These are phyloP conservation scores for Drosophila anomalipes DNA, from an alignment of 2,888 invertebrate genomes.

Conservation along the genomic window DNA sequence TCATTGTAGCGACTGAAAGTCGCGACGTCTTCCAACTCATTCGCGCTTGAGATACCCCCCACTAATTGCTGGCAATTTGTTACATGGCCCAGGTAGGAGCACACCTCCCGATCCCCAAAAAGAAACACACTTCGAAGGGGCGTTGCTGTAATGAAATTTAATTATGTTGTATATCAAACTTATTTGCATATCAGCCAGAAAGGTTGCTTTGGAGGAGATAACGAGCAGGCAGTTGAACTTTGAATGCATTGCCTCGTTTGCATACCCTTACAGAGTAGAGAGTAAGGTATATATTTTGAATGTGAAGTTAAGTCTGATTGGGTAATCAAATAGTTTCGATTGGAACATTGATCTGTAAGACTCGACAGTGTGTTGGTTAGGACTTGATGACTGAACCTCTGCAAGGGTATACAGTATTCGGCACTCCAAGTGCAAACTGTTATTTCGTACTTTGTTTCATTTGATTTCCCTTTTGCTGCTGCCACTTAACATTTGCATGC, in stretches of 20 bases:
- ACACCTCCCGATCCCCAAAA: conserved; percentile 14
- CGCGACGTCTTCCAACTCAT: conserved; percentile 27
- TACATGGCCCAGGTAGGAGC: conserved; percentile 55
- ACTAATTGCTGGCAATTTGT: conserved; percentile 80
- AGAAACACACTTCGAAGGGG: conserved; percentile 53
- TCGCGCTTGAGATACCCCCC: conserved; percentile 44
- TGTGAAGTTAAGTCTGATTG: not conserved
- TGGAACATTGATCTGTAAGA: not conserved
- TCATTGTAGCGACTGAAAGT: conserved; percentile 22
- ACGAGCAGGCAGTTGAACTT: conserved; percentile 35
- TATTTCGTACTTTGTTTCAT: conserved; percentile 8
- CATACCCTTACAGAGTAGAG: not conserved
- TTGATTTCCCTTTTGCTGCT: conserved; percentile 5
- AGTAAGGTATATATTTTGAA: not conserved
- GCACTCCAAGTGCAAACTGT: not conserved
- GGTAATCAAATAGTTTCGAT: not conserved
- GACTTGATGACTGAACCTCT: not conserved
- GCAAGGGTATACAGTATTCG: conserved; percentile 23
- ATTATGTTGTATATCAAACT: conserved; percentile 81
- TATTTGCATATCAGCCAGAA: conserved; percentile 74
- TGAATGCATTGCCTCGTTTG: conserved; percentile 36
- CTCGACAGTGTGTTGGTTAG: not conserved
- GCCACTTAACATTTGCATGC: conserved; percentile 17
- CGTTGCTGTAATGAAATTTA: conserved; percentile 81
- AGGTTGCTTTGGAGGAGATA: conserved; percentile 47